Conservation (phyloP, 2,113 vertebrate genomes). For the Neopipo cinnamomea region DNA sequence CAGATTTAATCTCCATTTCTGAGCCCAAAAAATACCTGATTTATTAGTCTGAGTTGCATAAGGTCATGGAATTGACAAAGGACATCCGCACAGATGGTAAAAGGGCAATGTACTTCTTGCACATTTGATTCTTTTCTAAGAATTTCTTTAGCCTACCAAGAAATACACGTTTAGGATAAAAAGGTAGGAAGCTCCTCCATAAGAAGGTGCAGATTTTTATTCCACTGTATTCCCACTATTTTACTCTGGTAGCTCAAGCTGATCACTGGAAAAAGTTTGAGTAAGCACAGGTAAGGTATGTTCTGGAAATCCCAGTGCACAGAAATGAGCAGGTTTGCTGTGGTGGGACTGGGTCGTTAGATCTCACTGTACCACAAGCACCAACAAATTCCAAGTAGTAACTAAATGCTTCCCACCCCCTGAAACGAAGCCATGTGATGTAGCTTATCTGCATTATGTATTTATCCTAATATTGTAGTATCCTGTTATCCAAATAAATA, state of each 20-base stretch:
- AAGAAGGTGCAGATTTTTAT: background rate
- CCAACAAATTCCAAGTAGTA: background rate
- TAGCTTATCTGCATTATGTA: background rate
- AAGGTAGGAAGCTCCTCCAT: background rate
- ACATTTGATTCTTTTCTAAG: slow-evolving; percentile 83
- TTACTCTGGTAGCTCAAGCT: background rate
- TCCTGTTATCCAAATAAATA: background rate
- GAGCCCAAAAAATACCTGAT: background rate
- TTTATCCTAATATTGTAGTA: background rate
- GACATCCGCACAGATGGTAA: slow-evolving; percentile 82
- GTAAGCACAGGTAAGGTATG: background rate
- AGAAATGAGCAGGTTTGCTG: background rate
- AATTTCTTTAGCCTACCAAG: slow-evolving; percentile 79
- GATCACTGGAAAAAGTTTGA: background rate
- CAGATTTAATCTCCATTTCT: background rate
- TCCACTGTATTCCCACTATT: background rate
- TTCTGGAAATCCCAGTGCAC: background rate
- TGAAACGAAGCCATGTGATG: background rate
- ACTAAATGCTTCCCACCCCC: background rate
- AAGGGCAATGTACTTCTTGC: slow-evolving; percentile 81
- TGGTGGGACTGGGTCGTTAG: no score
- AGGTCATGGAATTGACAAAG: slow-evolving; percentile 83
- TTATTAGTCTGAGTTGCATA: slow-evolving; percentile 71
- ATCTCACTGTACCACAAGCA: background rate
- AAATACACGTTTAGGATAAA: background rate